A percentile compares a stretch with the other conserved stretches of the same genome.
Evolutionary conservation across 2,888 invertebrate species (phyloP).

Genomic region (Drosophila subquinaria): DNA sequence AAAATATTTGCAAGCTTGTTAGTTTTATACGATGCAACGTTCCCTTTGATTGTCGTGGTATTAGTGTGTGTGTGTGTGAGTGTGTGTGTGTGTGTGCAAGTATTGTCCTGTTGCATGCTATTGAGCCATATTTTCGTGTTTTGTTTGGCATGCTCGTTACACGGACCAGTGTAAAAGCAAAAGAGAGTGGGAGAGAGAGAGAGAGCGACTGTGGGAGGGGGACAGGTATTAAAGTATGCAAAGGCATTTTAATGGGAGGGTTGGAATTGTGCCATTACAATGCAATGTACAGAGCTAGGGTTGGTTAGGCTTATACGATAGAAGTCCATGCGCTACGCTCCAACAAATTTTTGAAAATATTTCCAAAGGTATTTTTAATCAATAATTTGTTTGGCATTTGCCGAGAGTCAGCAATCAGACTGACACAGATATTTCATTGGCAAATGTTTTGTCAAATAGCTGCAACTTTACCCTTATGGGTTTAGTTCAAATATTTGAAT

Average conservation of each 20-base stretch:
- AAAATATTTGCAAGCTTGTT: conserved; percentile 76
- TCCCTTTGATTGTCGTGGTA: conserved; percentile 36
- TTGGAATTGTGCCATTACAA: conserved; percentile 7
- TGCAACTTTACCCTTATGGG: neutral
- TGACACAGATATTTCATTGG: neutral
- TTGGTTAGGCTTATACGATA: conserved; percentile 15
- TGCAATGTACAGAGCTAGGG: neutral
- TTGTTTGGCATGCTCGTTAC: conserved; percentile 60
- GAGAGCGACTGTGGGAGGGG: neutral
- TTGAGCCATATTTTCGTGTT: conserved; percentile 74
- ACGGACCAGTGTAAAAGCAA: conserved; percentile 13
- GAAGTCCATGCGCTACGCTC: conserved; percentile 14
- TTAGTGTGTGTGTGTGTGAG: conserved; percentile 35
- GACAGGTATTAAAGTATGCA: conserved; percentile 36
- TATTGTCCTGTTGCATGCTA: conserved; percentile 80
- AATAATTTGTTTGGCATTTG: conserved; percentile 13
- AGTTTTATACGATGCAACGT: conserved; percentile 60
- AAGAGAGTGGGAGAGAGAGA: conserved; percentile 20
- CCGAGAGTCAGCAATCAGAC: neutral
- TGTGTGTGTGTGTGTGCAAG: conserved; percentile 26
- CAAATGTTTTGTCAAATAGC: neutral
- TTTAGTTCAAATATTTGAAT: neutral
- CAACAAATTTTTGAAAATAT: neutral
- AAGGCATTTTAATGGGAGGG: conserved; percentile 52
- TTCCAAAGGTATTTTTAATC: conserved; percentile 4